Conservation (phyloP, 2,113 vertebrate genomes). For the Lathamus discolor region DNA sequence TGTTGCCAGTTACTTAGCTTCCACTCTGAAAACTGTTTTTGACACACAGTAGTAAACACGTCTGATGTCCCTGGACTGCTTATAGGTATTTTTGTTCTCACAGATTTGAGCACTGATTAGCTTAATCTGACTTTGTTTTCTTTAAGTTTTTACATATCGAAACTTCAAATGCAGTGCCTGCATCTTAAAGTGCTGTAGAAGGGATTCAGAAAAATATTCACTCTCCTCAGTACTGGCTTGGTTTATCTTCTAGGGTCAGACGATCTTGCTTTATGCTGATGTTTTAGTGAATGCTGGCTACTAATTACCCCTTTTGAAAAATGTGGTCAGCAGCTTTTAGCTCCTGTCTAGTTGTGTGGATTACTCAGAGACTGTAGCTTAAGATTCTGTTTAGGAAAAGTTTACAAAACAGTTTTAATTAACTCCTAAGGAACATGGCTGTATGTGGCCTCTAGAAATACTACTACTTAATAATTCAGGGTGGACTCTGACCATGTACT, state of each 20-base stretch:
- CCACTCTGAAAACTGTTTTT: not conserved
- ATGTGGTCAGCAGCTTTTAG: not conserved
- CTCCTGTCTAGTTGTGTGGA: not conserved
- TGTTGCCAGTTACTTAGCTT: not conserved
- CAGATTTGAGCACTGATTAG: not conserved
- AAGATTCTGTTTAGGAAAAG: not conserved
- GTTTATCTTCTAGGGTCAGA: not conserved
- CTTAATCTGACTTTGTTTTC: not conserved
- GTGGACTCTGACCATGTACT: not conserved
- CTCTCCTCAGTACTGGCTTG: not conserved
- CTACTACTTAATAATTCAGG: not conserved
- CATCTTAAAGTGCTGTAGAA: not conserved
- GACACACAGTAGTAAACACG: not conserved
- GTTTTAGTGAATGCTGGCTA: not conserved
- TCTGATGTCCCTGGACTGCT: not conserved
- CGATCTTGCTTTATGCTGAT: not conserved
- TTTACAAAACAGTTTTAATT: not conserved
- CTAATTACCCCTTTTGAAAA: not conserved
- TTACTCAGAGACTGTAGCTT: not conserved
- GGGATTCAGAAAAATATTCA: not conserved
- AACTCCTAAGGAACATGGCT: not conserved
- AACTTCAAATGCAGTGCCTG: not conserved
- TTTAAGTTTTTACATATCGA: not conserved
- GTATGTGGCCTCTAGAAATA: not conserved
- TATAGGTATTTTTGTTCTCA: not conserved